These are phyloP conservation scores for Blennius ocellaris DNA, from an alignment of 2,113 vertebrate genomes.

Conservation along the genomic window DNA sequence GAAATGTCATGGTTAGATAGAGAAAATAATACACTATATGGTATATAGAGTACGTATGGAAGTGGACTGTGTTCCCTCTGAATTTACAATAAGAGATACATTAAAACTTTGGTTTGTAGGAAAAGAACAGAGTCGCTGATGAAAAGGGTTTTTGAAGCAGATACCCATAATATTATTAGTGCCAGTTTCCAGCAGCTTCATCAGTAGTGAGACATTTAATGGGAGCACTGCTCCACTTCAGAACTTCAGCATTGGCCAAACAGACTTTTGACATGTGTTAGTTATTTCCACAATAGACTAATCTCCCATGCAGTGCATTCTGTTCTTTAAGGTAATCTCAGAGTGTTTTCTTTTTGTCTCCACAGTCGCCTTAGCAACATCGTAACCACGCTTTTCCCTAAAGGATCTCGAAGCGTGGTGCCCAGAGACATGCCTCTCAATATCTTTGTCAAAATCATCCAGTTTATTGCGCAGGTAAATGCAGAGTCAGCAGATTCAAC, in stretches of 20 bases:
- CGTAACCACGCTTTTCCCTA: constrained; percentile 95
- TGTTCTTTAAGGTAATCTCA: neutral
- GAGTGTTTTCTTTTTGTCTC: constrained; percentile 48
- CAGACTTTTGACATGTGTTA: constrained; percentile 34
- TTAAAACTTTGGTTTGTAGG: too few relatives aligned
- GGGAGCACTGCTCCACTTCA: constrained; percentile 21
- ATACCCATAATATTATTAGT: neutral
- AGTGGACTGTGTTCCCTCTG: too few relatives aligned
- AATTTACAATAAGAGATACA: too few relatives aligned
- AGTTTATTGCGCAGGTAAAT: constrained; percentile 97
- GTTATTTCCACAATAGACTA: constrained; percentile 39
- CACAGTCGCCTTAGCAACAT: constrained; percentile 95
- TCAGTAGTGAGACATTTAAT: constrained; percentile 20
- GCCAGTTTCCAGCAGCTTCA: constrained; percentile 20
- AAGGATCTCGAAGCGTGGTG: constrained; percentile 96
- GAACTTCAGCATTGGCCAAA: constrained; percentile 39
- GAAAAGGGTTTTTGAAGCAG: neutral
- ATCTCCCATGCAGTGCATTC: too few relatives aligned
- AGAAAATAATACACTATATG: too few relatives aligned
- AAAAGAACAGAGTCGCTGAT: too few relatives aligned
- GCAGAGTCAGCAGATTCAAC: neutral
- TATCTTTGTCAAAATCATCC: constrained; percentile 99
- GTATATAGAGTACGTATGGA: too few relatives aligned
- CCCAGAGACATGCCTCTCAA: constrained; percentile 98
- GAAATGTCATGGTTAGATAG: too few relatives aligned